Percentiles rank a stretch among this genome's conserved stretches.
These are phyloP conservation scores for Pelodiscus sinensis DNA, from an alignment of 2,113 vertebrate genomes.

Conservation along the genomic window DNA sequence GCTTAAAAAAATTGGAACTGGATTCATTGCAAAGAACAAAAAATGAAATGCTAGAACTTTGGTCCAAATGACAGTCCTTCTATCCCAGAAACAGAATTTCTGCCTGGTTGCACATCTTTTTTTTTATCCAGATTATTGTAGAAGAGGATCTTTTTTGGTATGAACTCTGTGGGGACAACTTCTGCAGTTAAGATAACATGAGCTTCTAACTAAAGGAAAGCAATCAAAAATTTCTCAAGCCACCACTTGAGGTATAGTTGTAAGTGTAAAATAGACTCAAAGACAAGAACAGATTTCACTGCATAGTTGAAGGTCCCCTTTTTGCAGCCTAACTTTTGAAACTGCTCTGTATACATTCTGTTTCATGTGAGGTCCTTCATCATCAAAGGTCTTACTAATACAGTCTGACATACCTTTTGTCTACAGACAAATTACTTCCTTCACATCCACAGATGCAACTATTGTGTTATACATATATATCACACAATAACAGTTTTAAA, in stretches of 20 bases:
- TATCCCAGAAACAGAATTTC: neutral
- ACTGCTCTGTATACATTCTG: accelerated
- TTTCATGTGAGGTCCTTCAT: neutral
- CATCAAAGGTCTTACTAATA: neutral
- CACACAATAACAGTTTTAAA: neutral
- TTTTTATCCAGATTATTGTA: neutral
- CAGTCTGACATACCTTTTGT: neutral
- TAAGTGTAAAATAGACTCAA: neutral
- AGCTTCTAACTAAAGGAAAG: too few relatives aligned
- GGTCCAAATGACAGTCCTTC: neutral
- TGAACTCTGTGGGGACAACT: neutral
- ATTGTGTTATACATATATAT: too few relatives aligned
- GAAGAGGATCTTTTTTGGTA: neutral
- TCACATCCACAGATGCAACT: neutral
- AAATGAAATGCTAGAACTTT: neutral
- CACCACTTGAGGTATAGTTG: neutral
- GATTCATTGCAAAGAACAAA: neutral
- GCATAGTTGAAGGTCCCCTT: neutral
- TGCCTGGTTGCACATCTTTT: neutral
- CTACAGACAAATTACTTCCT: neutral
- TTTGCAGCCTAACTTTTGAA: neutral
- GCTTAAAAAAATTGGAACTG: neutral
- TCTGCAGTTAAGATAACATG: neutral
- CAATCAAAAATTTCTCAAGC: too few relatives aligned
- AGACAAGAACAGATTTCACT: neutral